Evolutionary conservation across 2,113 vertebrate species (phyloP).

Genomic region (Myiozetetes cayanensis): DNA sequence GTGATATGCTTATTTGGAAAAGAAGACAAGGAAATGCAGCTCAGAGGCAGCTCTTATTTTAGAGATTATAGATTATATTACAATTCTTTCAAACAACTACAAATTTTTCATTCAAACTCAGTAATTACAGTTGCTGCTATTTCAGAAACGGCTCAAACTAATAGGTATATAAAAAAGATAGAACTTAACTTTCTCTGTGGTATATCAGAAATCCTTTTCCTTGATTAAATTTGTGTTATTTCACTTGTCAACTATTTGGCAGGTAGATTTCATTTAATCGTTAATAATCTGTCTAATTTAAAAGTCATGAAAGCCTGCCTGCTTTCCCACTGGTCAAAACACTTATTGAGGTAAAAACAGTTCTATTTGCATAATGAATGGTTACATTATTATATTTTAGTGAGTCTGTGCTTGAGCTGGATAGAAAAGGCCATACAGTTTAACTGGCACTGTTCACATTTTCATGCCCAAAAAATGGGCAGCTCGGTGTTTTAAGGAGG

Average conservation of each 20-base stretch:
- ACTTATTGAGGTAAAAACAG: neutral
- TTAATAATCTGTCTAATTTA: neutral
- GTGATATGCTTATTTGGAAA: neutral
- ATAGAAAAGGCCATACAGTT: neutral
- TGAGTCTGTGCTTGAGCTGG: neutral
- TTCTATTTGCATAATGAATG: neutral
- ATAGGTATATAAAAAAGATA: neutral
- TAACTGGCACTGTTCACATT: neutral
- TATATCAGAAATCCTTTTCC: neutral
- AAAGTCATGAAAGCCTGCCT: neutral
- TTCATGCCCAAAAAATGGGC: neutral
- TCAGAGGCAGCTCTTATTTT: neutral
- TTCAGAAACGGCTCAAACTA: neutral
- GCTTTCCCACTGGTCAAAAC: neutral
- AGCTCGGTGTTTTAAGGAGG: neutral
- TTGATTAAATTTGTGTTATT: neutral
- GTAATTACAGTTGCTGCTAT: neutral
- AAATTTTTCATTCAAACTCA: neutral
- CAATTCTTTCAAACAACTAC: neutral
- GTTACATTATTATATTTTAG: neutral
- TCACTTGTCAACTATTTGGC: neutral
- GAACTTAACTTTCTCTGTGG: neutral
- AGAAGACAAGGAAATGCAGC: neutral
- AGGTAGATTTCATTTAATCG: neutral
- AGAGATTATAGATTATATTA: neutral